Conservation (phyloP, 2,797 vertebrate species). For the Pantherophis vulpinus region DNA sequence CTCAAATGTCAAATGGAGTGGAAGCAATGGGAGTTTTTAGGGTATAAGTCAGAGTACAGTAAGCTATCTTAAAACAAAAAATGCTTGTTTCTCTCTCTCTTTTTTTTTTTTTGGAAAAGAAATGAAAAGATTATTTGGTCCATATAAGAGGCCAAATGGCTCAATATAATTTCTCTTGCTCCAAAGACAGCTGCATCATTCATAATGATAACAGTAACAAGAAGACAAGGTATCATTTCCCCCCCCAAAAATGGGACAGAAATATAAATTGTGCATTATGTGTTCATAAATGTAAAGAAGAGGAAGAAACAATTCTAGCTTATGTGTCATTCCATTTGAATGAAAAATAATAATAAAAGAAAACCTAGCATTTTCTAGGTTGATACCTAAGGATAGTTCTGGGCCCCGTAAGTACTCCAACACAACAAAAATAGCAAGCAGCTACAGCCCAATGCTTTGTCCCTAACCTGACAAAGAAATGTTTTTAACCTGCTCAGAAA, state of each 20-base stretch:
- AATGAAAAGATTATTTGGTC: constrained; percentile 35
- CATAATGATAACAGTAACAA: neutral
- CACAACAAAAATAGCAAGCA: neutral
- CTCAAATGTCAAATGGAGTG: constrained; percentile 66
- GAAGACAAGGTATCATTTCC: neutral
- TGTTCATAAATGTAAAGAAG: neutral
- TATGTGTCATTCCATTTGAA: neutral
- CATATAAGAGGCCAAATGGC: constrained; percentile 18
- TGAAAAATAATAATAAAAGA: neutral
- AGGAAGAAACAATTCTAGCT: neutral
- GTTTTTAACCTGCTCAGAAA: neutral
- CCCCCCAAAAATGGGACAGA: neutral
- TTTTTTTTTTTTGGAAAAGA: constrained; percentile 29
- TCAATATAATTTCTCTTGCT: constrained; percentile 38
- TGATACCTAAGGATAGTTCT: neutral
- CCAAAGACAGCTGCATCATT: constrained; percentile 35
- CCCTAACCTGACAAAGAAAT: neutral
- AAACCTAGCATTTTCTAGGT: neutral
- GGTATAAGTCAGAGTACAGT: constrained; percentile 54
- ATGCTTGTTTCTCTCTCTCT: neutral
- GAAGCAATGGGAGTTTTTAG: constrained; percentile 60
- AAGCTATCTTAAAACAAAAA: constrained; percentile 50
- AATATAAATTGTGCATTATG: neutral
- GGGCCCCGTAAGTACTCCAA: neutral
- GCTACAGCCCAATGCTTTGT: neutral